Evolutionary conservation across 2,888 invertebrate species (phyloP).

Genomic region (Tetranychus piercei): DNA sequence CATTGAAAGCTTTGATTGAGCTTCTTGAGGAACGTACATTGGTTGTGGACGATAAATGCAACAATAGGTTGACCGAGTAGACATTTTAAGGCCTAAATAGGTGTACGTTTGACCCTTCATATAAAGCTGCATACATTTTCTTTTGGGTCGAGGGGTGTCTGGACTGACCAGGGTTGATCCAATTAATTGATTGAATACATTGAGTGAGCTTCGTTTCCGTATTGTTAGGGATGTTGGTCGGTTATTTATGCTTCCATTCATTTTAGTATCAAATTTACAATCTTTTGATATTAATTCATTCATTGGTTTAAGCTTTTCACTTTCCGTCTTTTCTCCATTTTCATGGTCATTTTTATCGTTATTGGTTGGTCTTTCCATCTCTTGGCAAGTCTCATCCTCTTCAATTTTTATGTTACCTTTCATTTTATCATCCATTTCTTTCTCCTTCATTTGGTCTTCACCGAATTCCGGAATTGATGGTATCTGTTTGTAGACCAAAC

Average conservation of each 20-base stretch:
- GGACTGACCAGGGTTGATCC: slow-evolving; percentile 51
- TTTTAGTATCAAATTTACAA: background rate
- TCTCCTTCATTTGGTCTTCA: background rate
- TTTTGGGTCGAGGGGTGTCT: slow-evolving; percentile 71
- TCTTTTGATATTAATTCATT: too few relatives aligned
- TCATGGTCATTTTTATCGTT: background rate
- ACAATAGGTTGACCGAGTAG: slow-evolving; percentile 75
- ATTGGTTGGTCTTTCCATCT: background rate
- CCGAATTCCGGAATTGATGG: background rate
- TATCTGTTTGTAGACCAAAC: background rate
- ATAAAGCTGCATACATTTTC: slow-evolving; percentile 70
- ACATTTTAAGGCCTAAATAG: slow-evolving; percentile 70
- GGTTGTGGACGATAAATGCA: slow-evolving; percentile 83
- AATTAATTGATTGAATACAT: slow-evolving; percentile 18
- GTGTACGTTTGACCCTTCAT: slow-evolving; percentile 74
- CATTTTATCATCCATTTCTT: slow-evolving; percentile 5
- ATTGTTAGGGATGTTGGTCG: background rate
- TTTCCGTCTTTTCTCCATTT: background rate
- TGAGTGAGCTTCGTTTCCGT: background rate
- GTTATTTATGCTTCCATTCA: background rate
- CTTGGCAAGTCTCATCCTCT: background rate
- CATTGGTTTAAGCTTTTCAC: too few relatives aligned
- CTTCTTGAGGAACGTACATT: slow-evolving; percentile 60
- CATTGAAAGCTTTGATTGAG: slow-evolving; percentile 71
- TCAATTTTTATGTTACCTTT: slow-evolving; percentile 5